phyloP scores from a whole-genome alignment of 2,888 invertebrate species.

The Latrodectus elegans region DNA sequence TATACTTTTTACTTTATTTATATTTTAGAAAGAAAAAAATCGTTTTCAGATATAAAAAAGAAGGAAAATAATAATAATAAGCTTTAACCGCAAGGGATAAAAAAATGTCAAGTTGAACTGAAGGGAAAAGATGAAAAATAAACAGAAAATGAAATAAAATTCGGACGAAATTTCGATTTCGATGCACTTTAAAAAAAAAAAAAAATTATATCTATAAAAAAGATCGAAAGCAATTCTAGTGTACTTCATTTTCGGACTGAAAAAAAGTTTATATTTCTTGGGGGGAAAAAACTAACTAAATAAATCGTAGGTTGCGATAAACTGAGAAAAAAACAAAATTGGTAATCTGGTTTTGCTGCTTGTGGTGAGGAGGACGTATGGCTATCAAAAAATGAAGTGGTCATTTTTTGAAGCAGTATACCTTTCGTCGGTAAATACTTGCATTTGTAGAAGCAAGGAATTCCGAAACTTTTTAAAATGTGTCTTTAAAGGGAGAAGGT shows the following conservation, averaged over 20 bases:
- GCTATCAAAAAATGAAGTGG: not conserved
- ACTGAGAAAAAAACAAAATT: conserved; percentile 10
- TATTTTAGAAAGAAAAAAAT: not conserved
- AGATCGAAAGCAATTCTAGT: conserved; percentile 54
- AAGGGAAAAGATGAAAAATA: conserved; percentile 37
- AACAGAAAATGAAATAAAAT: conserved; percentile 40
- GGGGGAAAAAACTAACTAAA: conserved; percentile 37
- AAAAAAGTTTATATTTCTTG: conserved; percentile 32
- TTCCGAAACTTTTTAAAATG: not conserved
- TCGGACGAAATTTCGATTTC: conserved; percentile 49
- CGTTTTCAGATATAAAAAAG: not conserved
- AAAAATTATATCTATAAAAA: not conserved
- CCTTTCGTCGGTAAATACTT: not conserved
- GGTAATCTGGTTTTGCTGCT: conserved; percentile 14
- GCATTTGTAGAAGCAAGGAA: not conserved
- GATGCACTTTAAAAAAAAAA: conserved; percentile 4
- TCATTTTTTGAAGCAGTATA: not conserved
- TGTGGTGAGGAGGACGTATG: not conserved
- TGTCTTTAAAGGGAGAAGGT: not conserved
- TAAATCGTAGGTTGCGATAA: conserved; percentile 50
- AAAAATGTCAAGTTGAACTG: not conserved
- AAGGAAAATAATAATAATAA: not conserved
- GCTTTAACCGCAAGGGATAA: not conserved
- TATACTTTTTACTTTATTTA: not conserved
- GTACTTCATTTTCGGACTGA: not conserved